Evolutionary conservation across 2,113 vertebrate species (phyloP), one percentile per base, ranked within the genome.

Genomic region (Axis porcinus): DNA sequence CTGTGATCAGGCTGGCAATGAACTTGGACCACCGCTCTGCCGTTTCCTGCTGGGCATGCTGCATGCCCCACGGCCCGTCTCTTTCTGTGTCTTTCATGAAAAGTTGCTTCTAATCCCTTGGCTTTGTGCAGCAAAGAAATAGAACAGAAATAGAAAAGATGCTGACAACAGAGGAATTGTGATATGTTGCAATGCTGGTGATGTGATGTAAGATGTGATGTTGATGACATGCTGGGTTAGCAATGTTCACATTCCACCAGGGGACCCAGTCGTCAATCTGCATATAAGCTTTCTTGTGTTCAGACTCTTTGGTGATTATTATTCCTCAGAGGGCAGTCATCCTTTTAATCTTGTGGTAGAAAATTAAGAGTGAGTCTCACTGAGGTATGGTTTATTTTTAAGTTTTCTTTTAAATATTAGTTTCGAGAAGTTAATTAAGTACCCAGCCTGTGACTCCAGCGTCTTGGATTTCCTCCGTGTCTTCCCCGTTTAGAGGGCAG

Each of bases 341-440:
- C 98, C 98, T 96, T 96, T 88, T 98, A 98, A 98, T 97, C 98
- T 87, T 58, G 95, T 93, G 97, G 97, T 98, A 62, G 97, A 97
- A 98, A 97, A 98, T 98, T 98, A 98, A 98, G 97, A 97, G 86
- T 52, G 27, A 93, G 83, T 64, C 93, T 94, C 25, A 43, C 96
- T 86, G 85, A 30, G 95, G 94, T 94, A 94, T 92, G 96, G 70
- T 4, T 91, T 93, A 43, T 4, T 70, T 97, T 87, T 86, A 96
- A 97, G 91, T 93, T 78, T 97, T 91, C 86, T 90, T 97, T 98
- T 85, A 97, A 96, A 95, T 89, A 89, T 97, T 97, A 96, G 62
- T 93, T 67, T 64, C 70, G 70, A 97, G 97, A 94, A 98, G 95
- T 98, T 95, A 93, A 95, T 91, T 88, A 97, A 98, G 97, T 98